A percentile compares a stretch with the other conserved stretches of the same genome.
Conservation (phyloP, 2,888 invertebrate genomes). For the Tenthredo scrophulariae region DNA sequence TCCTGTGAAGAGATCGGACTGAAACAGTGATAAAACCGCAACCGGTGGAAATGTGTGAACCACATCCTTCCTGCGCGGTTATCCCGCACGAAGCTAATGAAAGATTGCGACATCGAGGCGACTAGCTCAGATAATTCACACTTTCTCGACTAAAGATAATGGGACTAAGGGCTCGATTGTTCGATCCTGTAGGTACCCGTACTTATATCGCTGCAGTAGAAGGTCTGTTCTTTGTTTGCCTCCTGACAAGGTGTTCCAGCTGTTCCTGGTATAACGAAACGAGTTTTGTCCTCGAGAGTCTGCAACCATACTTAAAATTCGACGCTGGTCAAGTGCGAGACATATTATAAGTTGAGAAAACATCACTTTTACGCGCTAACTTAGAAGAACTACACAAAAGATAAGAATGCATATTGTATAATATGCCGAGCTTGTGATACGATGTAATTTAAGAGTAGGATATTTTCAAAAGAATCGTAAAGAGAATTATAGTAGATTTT, state of each 20-base stretch:
- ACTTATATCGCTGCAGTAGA: conserved; percentile 41
- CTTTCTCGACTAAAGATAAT: conserved; percentile 35
- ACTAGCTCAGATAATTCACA: conserved; percentile 18
- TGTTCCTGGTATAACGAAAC: conserved; percentile 43
- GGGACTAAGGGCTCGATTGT: conserved; percentile 48
- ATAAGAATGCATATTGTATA: not conserved
- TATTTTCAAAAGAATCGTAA: not conserved
- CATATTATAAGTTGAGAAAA: conserved; percentile 2
- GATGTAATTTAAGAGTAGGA: not conserved
- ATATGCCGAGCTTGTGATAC: not conserved
- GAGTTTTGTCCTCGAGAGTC: conserved; percentile 11
- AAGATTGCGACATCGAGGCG: conserved; percentile 24
- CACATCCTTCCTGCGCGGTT: conserved; percentile 41
- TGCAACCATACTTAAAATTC: conserved; percentile 35
- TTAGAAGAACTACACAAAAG: not conserved
- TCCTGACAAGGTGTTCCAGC: conserved; percentile 42
- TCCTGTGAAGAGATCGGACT: not conserved
- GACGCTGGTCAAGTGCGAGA: conserved; percentile 21
- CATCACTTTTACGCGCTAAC: not conserved
- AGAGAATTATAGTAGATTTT: not conserved
- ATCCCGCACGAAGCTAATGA: conserved; percentile 5
- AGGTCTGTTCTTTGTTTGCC: conserved; percentile 34
- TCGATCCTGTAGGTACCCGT: conserved; percentile 15
- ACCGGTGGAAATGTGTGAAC: conserved; percentile 30
- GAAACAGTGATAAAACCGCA: conserved; percentile 30